Evolutionary conservation across 2,797 vertebrate species (phyloP).

Genomic region (Emys orbicularis): DNA sequence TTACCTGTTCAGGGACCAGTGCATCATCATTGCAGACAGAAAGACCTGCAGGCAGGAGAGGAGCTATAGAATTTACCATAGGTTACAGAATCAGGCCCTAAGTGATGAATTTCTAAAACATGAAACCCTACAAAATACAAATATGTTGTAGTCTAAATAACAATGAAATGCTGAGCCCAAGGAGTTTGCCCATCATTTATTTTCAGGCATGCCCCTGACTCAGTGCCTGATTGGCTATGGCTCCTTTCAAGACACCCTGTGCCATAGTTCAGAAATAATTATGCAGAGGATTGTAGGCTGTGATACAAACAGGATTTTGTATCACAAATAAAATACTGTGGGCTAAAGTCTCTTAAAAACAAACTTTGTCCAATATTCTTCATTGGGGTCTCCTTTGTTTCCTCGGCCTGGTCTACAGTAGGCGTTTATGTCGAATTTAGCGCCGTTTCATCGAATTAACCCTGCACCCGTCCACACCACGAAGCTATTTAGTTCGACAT

Average conservation of each 20-base stretch:
- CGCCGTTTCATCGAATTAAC: too few relatives aligned
- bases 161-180: not conserved
- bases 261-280: not conserved
- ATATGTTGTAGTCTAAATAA: not conserved
- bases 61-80: not conserved
- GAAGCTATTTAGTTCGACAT: too few relatives aligned
- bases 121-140: not conserved
- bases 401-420: too few relatives aligned
- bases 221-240: too few relatives aligned
- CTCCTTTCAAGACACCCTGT: not conserved
- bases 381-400: accelerated
- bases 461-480: too few relatives aligned
- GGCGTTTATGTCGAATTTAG: too few relatives aligned
- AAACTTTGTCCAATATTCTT: accelerated
- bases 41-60: not conserved
- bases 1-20: not conserved
- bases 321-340: not conserved
- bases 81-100: not conserved
- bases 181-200: not conserved
- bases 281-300: not conserved
- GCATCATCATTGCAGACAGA: accelerated
- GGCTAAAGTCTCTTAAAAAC: not conserved
- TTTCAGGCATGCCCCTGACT: not conserved
- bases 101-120: not conserved
- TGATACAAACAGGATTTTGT: not conserved